Base-by-base conservation (phyloP, 2,888 invertebrate genomes). In the Ganaspis brasiliensis region DNA sequence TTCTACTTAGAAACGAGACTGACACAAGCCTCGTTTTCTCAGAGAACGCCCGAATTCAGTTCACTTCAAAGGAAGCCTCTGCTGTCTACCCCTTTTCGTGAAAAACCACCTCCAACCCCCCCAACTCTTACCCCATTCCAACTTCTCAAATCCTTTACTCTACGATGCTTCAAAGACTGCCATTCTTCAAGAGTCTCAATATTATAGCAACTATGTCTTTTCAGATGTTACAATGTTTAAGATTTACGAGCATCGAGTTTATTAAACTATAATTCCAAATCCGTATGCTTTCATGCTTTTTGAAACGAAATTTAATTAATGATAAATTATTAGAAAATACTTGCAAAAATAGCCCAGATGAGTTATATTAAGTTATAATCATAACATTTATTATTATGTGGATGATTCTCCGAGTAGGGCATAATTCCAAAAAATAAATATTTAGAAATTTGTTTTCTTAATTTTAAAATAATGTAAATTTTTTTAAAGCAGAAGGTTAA, bases 31-130 rank as follows among this genome's bases (percentile, higher is more conserved):
- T 40, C 21, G 14, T 67, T 67, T 14, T 67, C 6, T n/a, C 67
- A 67, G 45, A 67, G 45, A 67, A 67, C 67, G 67, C 67, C 40
- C 45, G 67, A 67, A 67, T 67, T 67, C 67, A 67, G 40, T 45
- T 40, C 24, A 67, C 67, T 67, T 67, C 67, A 67, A 67, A 67
- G 67, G 63, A 21, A 67, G 63, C 14, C 63, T 45, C 40, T 24
- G 67, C 67, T 40, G 67, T 45, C 45, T 26, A 67, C 67, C 67
- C 40, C 67, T 67, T 63, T 67, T 40, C 21, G 24, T 45, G 24
- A 67, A 40, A 67, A 61, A 63, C 40, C 21, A 63, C 19, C 35
- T 35, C 16, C 61, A 61, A 12, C 31, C 59, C 21, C 63, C 6
- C 16, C 16, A 19, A 19, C 52, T 19, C 52, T 52, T 52, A 52